phyloP scores from a whole-genome alignment of 2,113 vertebrate species.

The Labrus mixtus region DNA sequence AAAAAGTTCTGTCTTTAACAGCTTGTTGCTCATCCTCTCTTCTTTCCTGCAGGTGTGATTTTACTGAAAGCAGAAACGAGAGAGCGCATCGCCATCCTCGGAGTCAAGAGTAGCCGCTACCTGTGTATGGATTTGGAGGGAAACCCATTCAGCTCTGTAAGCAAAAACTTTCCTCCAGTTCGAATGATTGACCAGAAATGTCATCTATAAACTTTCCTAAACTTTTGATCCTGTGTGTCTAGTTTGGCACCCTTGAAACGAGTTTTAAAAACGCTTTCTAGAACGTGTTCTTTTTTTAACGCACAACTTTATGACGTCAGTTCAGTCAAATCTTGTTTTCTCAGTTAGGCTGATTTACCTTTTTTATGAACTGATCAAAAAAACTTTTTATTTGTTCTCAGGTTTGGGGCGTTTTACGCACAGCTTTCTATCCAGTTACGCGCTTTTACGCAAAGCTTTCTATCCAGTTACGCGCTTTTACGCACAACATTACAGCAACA shows the following conservation, averaged over 20 bases:
- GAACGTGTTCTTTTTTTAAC: background rate
- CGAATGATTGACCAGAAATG: background rate
- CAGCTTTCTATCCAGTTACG: background rate
- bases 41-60: constrained; percentile 85
- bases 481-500: background rate
- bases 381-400: background rate
- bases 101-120: constrained; percentile 90
- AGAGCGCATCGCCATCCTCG: constrained; percentile 89
- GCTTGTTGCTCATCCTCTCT: background rate
- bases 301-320: background rate
- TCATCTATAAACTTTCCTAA: fast-evolving
- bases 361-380: background rate
- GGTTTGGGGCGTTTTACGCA: background rate
- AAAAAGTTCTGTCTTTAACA: background rate
- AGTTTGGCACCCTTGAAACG: background rate
- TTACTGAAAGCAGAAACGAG: constrained; percentile 88
- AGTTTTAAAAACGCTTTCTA: constrained; percentile 26
- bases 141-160: constrained; percentile 91
- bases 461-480: constrained; percentile 2
- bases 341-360: background rate
- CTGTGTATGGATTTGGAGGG: constrained; percentile 92
- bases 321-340: background rate
- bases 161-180: constrained; percentile 48
- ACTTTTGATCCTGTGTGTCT: background rate
- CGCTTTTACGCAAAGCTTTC: constrained; percentile 26